Base-by-base conservation (phyloP, 2,888 invertebrate species). In the Agriopis marginaria region DNA sequence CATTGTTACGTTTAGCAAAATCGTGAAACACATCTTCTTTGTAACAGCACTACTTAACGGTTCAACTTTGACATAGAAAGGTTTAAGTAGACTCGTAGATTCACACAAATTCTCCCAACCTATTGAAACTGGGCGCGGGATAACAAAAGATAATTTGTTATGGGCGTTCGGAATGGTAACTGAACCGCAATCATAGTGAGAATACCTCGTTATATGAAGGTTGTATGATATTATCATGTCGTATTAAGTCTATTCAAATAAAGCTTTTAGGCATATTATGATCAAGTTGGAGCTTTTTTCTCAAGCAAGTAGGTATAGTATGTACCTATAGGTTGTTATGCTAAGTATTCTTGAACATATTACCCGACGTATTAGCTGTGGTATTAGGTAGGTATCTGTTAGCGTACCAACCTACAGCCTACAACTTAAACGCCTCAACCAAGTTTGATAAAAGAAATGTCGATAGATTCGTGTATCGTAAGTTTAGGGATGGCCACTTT, bases 61-160 rank as follows among this genome's bases (percentile, higher is more conserved):
- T 91, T 91, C 84, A 91, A 88, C 89, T 91, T 87, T 90, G 90
- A 89, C 91, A 90, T 78, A 89, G 84, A 89, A 89, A 86, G 58
- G 59, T 62, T 59, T 17, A 54, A 54, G 42, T 32, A 64, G 71
- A 47, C 45, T 51, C 53, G 63, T 63, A 62, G 65, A 75, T 80
- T 81, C 76, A 80, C 75, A 77, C 73, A 75, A 75, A 79, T 77
- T 75, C 74, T 73, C 70, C 54, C 69, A 74, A 65, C 70, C 66
- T 63, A 73, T 77, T 71, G 69, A 76, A 68, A 73, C 64, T 68
- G 66, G 66, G 42, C 66, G 60, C 39, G 56, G 66, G 55, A 42
- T 72, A 59, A 75, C 68, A 68, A 61, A 71, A 64, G 59, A 66
- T 60, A 66, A 66, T 70, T 66, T 70, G 66, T 63, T 66, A 59